Evolutionary conservation across 1,140 invertebrate genomes (phyloP), one percentile per base, ranked within the genome.

Genomic region (Drosophila pallidifrons): DNA sequence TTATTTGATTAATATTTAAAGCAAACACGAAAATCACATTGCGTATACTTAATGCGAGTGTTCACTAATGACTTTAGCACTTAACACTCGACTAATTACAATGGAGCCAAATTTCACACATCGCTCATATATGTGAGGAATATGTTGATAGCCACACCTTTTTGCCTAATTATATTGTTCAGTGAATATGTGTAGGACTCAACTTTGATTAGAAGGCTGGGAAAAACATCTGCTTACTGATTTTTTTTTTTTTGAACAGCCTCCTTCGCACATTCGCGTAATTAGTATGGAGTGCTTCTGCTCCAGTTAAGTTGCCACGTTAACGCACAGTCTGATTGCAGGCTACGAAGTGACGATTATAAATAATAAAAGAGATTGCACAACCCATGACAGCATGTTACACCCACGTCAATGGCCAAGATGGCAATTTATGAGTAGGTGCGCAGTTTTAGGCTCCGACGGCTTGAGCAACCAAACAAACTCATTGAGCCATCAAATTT

Each of bases 161-260:
- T 52, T 55, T 25, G 55, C 68, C 67, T 83, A 89, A 88, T 88
- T 89, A 88, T 88, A 75, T 89, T 78, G 85, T 89, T 89, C 85
- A 88, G 49, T 89, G 85, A 89, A 83, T 81, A 58, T 60, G 57
- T 11, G 46, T 35, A 30, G 30, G 15, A 59, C 55, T 25, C 47
- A 57, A 54, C 64, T 77, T 74, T 74, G 46, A 78, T 69, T 79
- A 30, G 11, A 68, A 4, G 41, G 3, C 35, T 41, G n/a, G 58
- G 25, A 47, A 66, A 79, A 69, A 71, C 82, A 82, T 54, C 78
- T 79, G 59, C 35, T 38, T 38, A 10, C 10, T 3, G 47, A 47
- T 71, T 82, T 72, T 38, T 38, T 38, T 72, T 38, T 38, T 38
- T 38, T 2, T 10, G 35, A 2, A 2, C 35, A 38, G 35, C 35